Base-by-base conservation (phyloP, 2,888 invertebrate species). In the Temnothorax rugatulus region DNA sequence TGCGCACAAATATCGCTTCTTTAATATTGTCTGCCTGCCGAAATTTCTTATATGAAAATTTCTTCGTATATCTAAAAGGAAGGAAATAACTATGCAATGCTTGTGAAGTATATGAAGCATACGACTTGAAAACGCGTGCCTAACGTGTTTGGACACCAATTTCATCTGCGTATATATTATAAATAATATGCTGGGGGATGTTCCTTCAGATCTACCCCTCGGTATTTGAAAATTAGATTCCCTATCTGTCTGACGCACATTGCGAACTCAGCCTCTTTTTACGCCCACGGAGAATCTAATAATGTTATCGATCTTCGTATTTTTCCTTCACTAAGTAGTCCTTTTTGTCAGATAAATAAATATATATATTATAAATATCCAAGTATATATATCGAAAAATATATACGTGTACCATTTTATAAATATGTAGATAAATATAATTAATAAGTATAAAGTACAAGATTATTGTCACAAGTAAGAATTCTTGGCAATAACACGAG, bases 221-320 rank as follows among this genome's bases (percentile, higher is more conserved):
- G 84, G 85, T 86, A 89, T 89, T 83, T 87, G 90, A 92, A 93
- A 94, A 94, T 94, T 94, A 93, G 94, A 94, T 93, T 95, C 95
- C 96, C 94, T 93, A 93, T 94, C 94, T 93, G 90, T 95, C 95
- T 92, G 92, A 88, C 87, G 90, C 91, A 92, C 83, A 84, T 84
- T 71, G 83, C 81, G 29, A 74, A 34, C 7, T 75, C 21, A 25
- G 44, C 83, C 18, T 47, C 4, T 88, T 75, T 77, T 87, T 83
- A 71, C 64, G 68, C 73, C 38, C 52, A 34, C 71, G 50, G 68
- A 64, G 76, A 41, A 81, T 86, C 85, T 90, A 88, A 90, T 90
- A 44, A 1, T 15, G 21, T 44, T 68, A 79, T 63, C 8, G 41
- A 59, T 59, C 25, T 74, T 44, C 13, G 18, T 25, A 59, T 29